These are phyloP conservation scores for Pimpla rufipes DNA, from an alignment of 2,888 invertebrate species.

Conservation along the genomic window DNA sequence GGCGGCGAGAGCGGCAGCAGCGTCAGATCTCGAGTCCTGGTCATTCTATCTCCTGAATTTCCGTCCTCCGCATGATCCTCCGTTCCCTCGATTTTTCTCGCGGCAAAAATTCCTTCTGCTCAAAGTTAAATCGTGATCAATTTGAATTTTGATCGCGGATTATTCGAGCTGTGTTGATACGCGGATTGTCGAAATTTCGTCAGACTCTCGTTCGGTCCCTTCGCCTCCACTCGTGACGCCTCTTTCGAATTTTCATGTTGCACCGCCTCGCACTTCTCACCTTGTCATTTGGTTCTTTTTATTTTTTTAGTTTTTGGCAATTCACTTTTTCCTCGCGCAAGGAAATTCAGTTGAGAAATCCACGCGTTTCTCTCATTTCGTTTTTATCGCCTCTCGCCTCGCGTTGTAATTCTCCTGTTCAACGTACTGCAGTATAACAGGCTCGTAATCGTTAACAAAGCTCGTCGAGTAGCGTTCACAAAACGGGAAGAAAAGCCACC, in stretches of 20 bases:
- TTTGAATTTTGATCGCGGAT: too few species aligned
- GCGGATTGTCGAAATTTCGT: constrained; percentile 34
- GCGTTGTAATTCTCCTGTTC: background rate
- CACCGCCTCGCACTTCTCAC: background rate
- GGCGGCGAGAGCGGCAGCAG: constrained; percentile 37
- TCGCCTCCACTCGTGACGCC: constrained; percentile 75
- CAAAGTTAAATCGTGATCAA: too few species aligned
- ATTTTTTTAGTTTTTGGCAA: background rate
- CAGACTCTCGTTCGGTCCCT: constrained; percentile 71
- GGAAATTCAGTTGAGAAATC: background rate
- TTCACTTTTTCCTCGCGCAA: too few species aligned
- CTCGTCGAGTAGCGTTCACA: background rate
- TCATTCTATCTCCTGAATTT: constrained; percentile 44
- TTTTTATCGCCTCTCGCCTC: background rate
- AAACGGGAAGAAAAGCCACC: background rate
- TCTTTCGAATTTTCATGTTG: constrained; percentile 78
- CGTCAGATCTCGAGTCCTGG: constrained; percentile 45
- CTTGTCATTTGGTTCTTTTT: background rate
- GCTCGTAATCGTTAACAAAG: constrained; percentile 14
- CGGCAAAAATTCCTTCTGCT: background rate
- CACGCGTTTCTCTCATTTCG: background rate
- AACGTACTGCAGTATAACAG: background rate
- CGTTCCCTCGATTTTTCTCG: background rate
- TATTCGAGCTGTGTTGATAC: too few species aligned
- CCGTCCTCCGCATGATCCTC: background rate